Conservation (phyloP, 2,888 invertebrate species). For the Folsomia candida region DNA sequence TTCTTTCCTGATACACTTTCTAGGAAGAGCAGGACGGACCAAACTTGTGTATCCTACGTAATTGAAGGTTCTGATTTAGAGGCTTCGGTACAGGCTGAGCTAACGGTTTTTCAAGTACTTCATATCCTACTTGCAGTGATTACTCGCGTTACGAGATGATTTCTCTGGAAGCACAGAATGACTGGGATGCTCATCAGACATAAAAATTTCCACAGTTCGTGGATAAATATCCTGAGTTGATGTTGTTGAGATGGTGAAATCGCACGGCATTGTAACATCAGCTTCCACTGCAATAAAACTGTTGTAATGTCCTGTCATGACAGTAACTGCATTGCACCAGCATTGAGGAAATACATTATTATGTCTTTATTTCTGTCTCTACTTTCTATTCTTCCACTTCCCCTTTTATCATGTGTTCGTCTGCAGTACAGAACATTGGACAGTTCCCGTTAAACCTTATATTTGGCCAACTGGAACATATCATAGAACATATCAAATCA, state of each 20-base stretch:
- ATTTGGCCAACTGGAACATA: too few relatives aligned
- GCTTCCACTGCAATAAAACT: conserved; percentile 29
- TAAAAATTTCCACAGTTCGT: background rate
- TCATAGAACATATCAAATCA: too few relatives aligned
- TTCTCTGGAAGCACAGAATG: background rate
- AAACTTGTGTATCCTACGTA: background rate
- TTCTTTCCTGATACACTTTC: too few relatives aligned
- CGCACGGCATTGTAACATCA: background rate
- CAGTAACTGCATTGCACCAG: conserved; percentile 43
- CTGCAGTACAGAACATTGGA: too few relatives aligned
- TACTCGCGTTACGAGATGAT: background rate
- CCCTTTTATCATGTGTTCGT: too few relatives aligned
- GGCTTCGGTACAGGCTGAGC: background rate
- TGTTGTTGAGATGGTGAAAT: background rate
- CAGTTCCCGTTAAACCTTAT: too few relatives aligned
- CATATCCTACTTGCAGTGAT: conserved; percentile 1
- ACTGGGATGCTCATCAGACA: background rate
- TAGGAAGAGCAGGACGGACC: too few relatives aligned
- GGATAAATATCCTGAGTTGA: background rate
- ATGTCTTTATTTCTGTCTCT: conserved; percentile 22
- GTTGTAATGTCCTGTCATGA: conserved; percentile 36
- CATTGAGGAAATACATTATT: background rate
- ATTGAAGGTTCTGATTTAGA: conserved; percentile 11
- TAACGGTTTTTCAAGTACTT: background rate
- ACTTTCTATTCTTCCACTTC: background rate